Evolutionary conservation across 2,888 invertebrate species (phyloP).

Genomic region (Conops quadrifasciatus): DNA sequence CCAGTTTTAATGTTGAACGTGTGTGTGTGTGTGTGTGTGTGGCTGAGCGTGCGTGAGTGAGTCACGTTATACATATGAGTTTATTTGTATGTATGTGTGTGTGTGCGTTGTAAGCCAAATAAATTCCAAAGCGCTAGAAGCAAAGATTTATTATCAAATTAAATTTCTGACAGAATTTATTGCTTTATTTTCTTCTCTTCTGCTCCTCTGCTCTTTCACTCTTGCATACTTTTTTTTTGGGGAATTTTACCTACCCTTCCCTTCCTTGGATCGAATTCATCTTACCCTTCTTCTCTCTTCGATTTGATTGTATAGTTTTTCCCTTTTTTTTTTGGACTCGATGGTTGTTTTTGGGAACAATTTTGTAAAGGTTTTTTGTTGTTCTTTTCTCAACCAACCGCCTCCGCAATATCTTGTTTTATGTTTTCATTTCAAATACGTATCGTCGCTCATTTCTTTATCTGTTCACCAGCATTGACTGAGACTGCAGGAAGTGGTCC

Average conservation of each 20-base stretch:
- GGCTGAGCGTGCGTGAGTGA: conserved; percentile 47
- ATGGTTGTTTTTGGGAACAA: too few relatives aligned
- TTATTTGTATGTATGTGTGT: conserved; percentile 46
- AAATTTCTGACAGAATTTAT: conserved; percentile 68
- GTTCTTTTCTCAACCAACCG: neutral
- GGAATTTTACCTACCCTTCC: conserved; percentile 48
- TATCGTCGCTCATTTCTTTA: neutral
- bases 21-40: conserved; percentile 45
- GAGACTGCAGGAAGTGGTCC: neutral
- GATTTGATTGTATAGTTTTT: conserved; percentile 26
- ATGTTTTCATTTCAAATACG: too few relatives aligned
- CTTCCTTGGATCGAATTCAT: conserved; percentile 63
- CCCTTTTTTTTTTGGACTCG: conserved; percentile 20
- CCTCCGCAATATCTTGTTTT: neutral
- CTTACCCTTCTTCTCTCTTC: neutral
- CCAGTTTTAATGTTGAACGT: conserved; percentile 30
- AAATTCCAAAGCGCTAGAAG: conserved; percentile 66
- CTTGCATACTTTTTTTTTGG: neutral
- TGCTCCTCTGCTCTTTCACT: conserved; percentile 1
- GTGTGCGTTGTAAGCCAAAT: conserved; percentile 51
- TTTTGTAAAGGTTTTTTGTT: too few relatives aligned
- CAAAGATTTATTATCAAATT: conserved; percentile 68
- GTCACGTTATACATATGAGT: conserved; percentile 39
- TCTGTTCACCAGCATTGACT: neutral
- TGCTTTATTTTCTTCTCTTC: conserved; percentile 65